Base-by-base conservation (phyloP, 2,113 vertebrate genomes). In the Trochalopteron elliotii region DNA sequence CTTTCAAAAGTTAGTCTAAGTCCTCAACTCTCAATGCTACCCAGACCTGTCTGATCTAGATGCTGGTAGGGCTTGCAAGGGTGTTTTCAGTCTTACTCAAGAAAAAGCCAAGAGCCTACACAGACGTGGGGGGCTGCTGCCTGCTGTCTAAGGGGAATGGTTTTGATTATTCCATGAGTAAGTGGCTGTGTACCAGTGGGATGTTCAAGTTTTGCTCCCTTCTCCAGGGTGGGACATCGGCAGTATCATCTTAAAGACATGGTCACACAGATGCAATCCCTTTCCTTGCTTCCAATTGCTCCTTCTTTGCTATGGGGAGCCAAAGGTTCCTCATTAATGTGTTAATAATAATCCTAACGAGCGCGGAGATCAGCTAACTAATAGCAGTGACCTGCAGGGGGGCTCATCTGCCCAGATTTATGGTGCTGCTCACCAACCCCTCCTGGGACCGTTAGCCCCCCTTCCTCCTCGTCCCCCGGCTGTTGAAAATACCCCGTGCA, bases 371-470 rank as follows among this genome's bases (percentile, higher is more conserved):
- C 45, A 64, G 71, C 50, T 80, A 92, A 94, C 52, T 86, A 94
- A 86, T 70, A 96, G 71, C 89, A 81, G 60, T 56, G 90, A 83
- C 90, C 92, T 89, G 91, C 71, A 92, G 90, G 74, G 92, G 87
- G 89, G 89, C 77, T 94, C 90, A 81, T 92, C 69, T 83, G 61
- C 85, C 24, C 72, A 76, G 68, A 40, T 89, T 95, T 91, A 55
- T 67, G 5, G 3, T 39, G 63, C 42, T 39, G 55, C 33, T 91
- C 74, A 35, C 53, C 79, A 76, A 8, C 12, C 47, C 53, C 83
- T 65, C 31, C 12, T 14, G 83, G 79, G 33, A 77, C 18, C 3
- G 11, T 63, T 75, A 68, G 70, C 72, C 53, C 52, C 20, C 1
- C 1, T 27, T 53, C 74, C 49, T 79, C 78, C 76, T 53, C 53